Evolutionary conservation across 2,888 invertebrate species (phyloP), one percentile per base, ranked within the genome.

Genomic region (Polymixis lichenea): DNA sequence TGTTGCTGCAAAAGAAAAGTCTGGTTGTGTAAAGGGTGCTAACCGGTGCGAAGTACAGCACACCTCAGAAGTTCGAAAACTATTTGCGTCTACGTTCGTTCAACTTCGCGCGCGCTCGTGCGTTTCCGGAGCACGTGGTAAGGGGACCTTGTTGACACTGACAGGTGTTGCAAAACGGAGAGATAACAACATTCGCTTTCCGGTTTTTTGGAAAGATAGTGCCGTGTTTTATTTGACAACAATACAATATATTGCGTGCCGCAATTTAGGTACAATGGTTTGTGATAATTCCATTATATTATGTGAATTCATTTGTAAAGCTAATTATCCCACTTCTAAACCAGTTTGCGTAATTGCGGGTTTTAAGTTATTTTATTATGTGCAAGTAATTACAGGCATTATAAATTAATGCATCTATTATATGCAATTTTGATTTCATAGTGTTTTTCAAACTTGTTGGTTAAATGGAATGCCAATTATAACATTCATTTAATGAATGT

Each of bases 1-100:
- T 56, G 65, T 83, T 72, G 43, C 75, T 75, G 75, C 62, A 66
- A 78, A 77, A 79, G 55, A 76, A 84, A 88, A 68, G 77, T 82
- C 69, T 77, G 65, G 80, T 82, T 80, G 76, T 86, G 74, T 80
- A 68, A 78, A 78, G 84, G 77, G 84, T 80, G 77, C 75, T 86
- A 84, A 80, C 70, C 88, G 86, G 90, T 90, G 77, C 91, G 89
- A 92, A 92, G 91, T 93, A 88, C 91, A 88, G 80, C 80, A 87
- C 82, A 90, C 87, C 82, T 88, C 87, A 90, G 90, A 91, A 92
- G 92, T 93, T 93, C 89, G 91, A 89, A 38, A 92, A 95, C 94
- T 95, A 96, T 95, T 95, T 95, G 92, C 91, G 94, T 94, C 92
- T 91, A 85, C 87, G 90, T 86, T 93, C 93, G 94, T 89, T 86